Percentiles rank a stretch among this genome's conserved stretches.
Evolutionary conservation across 2,888 invertebrate species (phyloP).

Genomic region (Tetragonula carbonaria): DNA sequence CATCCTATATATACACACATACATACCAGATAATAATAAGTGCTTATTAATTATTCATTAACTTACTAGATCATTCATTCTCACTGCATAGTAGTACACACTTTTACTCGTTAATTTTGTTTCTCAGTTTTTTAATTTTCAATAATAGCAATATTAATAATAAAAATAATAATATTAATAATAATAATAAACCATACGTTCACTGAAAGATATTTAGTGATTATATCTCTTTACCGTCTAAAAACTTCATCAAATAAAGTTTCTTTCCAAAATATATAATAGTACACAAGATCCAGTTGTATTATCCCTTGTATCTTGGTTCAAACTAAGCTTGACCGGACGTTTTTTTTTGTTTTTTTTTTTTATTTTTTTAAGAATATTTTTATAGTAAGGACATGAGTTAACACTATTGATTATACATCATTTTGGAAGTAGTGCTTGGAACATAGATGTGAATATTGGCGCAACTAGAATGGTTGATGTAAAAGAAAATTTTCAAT

Average conservation of each 20-base stretch:
- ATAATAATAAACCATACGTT: conserved; percentile 69
- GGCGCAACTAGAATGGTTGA: conserved; percentile 53
- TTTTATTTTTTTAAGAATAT: conserved; percentile 29
- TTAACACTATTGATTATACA: conserved; percentile 55
- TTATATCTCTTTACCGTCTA: conserved; percentile 45
- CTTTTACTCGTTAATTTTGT: conserved; percentile 68
- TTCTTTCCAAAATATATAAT: conserved; percentile 47
- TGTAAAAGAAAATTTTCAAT: conserved; percentile 49
- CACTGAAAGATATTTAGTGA: conserved; percentile 63
- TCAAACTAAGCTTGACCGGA: conserved; percentile 62
- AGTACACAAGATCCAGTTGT: conserved; percentile 52
- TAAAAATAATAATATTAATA: conserved; percentile 58
- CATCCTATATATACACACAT: conserved; percentile 66
- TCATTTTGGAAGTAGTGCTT: conserved; percentile 56
- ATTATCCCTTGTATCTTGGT: conserved; percentile 45
- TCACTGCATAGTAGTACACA: conserved; percentile 66
- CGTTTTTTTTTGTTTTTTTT: conserved; percentile 11
- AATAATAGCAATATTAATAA: conserved; percentile 50
- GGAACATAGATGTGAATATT: conserved; percentile 63
- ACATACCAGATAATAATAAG: conserved; percentile 78
- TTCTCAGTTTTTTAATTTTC: conserved; percentile 63
- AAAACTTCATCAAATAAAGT: conserved; percentile 43
- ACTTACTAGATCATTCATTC: conserved; percentile 73
- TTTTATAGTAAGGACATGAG: conserved; percentile 46
- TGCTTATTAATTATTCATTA: conserved; percentile 79